Evolutionary conservation across 2,113 vertebrate genomes (phyloP), one percentile per base, ranked within the genome.

Genomic region (Galemys pyrenaicus): DNA sequence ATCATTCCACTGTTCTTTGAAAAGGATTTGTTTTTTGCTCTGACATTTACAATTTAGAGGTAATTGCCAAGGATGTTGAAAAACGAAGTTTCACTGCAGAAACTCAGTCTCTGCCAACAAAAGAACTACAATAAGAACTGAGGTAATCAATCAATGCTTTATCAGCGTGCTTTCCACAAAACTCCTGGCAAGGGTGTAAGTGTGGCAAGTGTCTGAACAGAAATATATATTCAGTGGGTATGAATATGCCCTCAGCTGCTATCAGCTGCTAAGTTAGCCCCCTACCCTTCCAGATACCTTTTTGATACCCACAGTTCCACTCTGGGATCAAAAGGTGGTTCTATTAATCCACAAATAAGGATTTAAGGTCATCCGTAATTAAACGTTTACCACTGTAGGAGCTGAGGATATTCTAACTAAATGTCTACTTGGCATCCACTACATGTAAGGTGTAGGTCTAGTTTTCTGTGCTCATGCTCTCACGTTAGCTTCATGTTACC

Each of bases 1-100:
- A 82, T 71, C 62, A 91, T 67, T 95, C n/a, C 70, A 77, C 71
- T 95, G 54, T 44, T 91, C 35, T 93, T 58, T 83, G 87, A 75
- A 79, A 58, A 97, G 39, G 13, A 49, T 46, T 54, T 95, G 5
- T 49, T 49, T 56, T 87, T 88, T 37, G 19, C 70, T 91, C 64
- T 85, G 83, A 90, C 70, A 95, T 67, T 87, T 93, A 90, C 16
- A 58, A 26, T 71, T 87, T 74, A 64, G 30, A 82, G 77, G 86
- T 54, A 56, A 86, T 35, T 95, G 84, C 77, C 32, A 89, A 17
- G 35, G 56, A 92, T 68, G 35, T 41, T 79, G 49, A 95, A 97
- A 93, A 88, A 78, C 62, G 41, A 78, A 77, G 39, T 92, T 87
- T 79, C 75, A 87, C 78, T 77, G 64, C 37, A 92, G 44, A 92